Percentiles rank a stretch among this genome's conserved stretches.
phyloP scores from a whole-genome alignment of 1,140 invertebrate species.

The Tribolium castaneum region DNA sequence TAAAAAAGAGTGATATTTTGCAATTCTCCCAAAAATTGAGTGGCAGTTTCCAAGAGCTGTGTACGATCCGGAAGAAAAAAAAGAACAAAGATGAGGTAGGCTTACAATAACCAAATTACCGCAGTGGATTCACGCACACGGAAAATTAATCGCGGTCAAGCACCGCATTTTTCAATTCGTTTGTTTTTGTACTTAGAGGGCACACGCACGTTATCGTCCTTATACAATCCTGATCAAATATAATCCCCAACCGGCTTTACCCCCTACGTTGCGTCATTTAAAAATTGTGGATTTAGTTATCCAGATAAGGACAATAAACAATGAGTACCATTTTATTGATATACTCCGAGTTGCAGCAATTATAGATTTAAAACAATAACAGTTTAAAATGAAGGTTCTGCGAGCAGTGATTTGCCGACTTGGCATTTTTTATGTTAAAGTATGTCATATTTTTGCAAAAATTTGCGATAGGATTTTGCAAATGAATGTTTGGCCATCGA shows the following conservation, averaged over 20 bases:
- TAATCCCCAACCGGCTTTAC: neutral
- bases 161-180: neutral
- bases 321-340: neutral
- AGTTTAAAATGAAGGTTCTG: neutral
- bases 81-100: constrained; percentile 55
- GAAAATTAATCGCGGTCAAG: neutral
- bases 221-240: neutral
- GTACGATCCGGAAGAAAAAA: constrained; percentile 45
- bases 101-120: neutral
- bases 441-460: neutral
- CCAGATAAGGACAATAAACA: neutral
- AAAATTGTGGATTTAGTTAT: neutral
- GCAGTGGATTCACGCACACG: neutral
- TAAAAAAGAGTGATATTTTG: constrained; percentile 47
- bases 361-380: neutral
- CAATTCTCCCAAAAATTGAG: constrained; percentile 46
- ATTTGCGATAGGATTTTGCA: neutral
- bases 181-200: neutral
- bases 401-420: neutral
- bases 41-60: constrained; percentile 55
- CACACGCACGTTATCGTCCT: neutral
- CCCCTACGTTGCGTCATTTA: neutral
- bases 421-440: neutral
- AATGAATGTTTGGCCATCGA: neutral
- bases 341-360: neutral